These are phyloP conservation scores for Takifugu flavidus DNA, from an alignment of 2,113 vertebrate genomes.

Conservation along the genomic window DNA sequence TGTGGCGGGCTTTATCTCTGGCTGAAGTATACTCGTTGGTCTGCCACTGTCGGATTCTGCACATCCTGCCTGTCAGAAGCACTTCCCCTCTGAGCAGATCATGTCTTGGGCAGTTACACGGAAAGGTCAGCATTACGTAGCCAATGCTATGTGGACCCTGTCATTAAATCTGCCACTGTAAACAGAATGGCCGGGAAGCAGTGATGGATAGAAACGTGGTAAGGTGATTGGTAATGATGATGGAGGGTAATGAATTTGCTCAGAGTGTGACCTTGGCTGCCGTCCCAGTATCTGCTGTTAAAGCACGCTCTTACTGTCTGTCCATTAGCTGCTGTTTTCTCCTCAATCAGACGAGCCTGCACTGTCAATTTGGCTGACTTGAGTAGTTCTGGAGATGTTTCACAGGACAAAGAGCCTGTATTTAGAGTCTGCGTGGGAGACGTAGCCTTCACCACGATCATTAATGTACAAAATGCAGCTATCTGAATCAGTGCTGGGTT, in stretches of 20 bases:
- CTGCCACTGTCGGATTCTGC: slow-evolving; percentile 40
- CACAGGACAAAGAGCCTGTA: too few species aligned
- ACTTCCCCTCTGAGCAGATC: slow-evolving; percentile 40
- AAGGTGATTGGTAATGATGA: slow-evolving; percentile 53
- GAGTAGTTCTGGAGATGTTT: neutral
- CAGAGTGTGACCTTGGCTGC: slow-evolving; percentile 52
- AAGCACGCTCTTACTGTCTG: slow-evolving; percentile 19
- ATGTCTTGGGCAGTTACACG: slow-evolving; percentile 57
- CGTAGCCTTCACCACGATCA: neutral
- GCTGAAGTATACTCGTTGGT: slow-evolving; percentile 38
- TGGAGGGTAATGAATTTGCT: slow-evolving; percentile 62
- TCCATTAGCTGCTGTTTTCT: slow-evolving; percentile 28
- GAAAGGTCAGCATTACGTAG: slow-evolving; percentile 52
- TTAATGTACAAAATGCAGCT: neutral
- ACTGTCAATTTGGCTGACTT: slow-evolving; percentile 4
- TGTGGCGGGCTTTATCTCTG: slow-evolving; percentile 50
- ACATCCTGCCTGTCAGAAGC: slow-evolving; percentile 42
- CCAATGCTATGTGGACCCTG: slow-evolving; percentile 51
- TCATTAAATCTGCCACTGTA: slow-evolving; percentile 58
- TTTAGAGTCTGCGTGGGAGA: too few species aligned
- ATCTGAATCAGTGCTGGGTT: neutral
- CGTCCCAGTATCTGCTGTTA: slow-evolving; percentile 47
- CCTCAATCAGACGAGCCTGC: slow-evolving; percentile 1
- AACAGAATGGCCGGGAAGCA: slow-evolving; percentile 48
- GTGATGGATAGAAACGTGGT: slow-evolving; percentile 50